These are phyloP conservation scores for Anastrepha ludens DNA, from an alignment of 1,140 invertebrate species.

Conservation along the genomic window DNA sequence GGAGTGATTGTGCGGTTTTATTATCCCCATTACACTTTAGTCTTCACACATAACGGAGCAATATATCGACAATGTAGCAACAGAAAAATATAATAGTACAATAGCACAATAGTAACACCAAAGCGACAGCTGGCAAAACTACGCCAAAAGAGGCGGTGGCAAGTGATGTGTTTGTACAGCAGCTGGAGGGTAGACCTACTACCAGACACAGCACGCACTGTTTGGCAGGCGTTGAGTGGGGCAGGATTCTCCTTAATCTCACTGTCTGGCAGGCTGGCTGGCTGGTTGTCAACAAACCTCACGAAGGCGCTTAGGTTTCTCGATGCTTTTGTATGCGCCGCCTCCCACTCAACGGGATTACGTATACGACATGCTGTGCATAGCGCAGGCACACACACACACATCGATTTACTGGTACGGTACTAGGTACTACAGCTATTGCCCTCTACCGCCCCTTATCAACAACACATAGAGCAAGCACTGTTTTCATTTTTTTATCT, in stretches of 20 bases:
- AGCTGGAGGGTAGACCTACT: not conserved
- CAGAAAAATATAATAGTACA: not conserved
- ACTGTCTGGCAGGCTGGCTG: not conserved
- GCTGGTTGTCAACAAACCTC: not conserved
- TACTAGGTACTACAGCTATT: too few species aligned
- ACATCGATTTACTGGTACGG: constrained; percentile 34
- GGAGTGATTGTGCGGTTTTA: constrained; percentile 24
- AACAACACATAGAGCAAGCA: not conserved
- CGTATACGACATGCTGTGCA: constrained; percentile 34
- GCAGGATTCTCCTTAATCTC: not conserved
- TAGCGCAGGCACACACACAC: not conserved
- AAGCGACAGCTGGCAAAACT: not conserved
- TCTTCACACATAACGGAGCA: constrained; percentile 29
- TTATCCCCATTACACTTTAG: constrained; percentile 51
- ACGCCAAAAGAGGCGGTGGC: constrained; percentile 28
- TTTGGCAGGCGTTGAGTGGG: not conserved
- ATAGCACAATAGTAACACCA: not conserved
- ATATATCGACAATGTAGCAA: not conserved
- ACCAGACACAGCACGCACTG: not conserved
- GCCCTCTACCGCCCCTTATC: not conserved
- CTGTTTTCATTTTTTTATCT: constrained; percentile 16
- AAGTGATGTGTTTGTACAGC: constrained; percentile 45
- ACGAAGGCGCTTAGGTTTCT: not conserved
- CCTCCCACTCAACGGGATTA: constrained; percentile 24
- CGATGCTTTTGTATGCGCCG: not conserved